Conservation (phyloP, 2,797 vertebrate species). For the Siniperca scherzeri region DNA sequence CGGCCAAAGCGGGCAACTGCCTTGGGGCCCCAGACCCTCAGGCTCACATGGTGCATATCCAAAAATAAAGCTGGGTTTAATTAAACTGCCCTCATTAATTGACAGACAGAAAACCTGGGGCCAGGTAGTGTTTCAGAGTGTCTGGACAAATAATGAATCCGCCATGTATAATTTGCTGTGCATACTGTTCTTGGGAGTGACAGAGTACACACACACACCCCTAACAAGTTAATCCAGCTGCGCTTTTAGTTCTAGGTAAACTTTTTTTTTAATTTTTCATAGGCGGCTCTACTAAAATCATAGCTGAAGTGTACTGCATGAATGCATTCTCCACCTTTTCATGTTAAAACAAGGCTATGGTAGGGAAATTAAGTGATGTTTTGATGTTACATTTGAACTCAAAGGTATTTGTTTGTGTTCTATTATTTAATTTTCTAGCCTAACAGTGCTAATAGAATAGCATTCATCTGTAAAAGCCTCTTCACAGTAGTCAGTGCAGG, state of each 20-base stretch:
- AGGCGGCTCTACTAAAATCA: not conserved
- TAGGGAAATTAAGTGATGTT: not conserved
- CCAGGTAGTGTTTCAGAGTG: not conserved
- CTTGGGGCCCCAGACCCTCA: not conserved
- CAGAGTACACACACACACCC: not conserved
- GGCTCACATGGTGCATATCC: not conserved
- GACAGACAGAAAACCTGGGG: not conserved
- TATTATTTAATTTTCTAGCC: not conserved
- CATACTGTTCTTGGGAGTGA: not conserved
- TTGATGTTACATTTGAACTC: not conserved
- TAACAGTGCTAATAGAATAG: not conserved
- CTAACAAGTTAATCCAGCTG: constrained; percentile 2
- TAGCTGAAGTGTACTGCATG: not conserved
- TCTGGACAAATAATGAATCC: not conserved
- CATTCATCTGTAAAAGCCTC: not conserved
- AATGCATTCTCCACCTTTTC: not conserved
- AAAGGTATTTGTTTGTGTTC: not conserved
- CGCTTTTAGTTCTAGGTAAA: not conserved
- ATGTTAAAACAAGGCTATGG: not conserved
- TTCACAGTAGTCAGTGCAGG: not conserved
- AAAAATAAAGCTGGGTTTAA: not conserved
- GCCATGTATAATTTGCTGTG: not conserved
- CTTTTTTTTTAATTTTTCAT: fast-evolving
- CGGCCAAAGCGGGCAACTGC: not conserved
- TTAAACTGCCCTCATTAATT: not conserved